phyloP scores from a whole-genome alignment of 2,888 invertebrate species.

The Lapara coniferarum region DNA sequence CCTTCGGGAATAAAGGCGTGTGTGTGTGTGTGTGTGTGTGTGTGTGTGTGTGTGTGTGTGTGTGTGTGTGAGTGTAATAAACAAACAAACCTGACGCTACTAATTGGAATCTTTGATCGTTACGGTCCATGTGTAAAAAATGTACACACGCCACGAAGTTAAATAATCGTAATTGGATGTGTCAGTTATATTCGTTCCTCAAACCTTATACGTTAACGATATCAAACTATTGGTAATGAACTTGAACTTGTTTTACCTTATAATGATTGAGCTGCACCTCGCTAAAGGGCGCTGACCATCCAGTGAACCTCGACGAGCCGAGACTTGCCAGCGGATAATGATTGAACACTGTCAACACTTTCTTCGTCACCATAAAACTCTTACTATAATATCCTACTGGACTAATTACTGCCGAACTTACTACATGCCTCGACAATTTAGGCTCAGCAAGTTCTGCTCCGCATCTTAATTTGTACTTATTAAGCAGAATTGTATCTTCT shows the following conservation, averaged over 20 bases:
- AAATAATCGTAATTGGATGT: constrained; percentile 10
- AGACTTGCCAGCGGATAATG: constrained; percentile 87
- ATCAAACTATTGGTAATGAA: constrained; percentile 32
- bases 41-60: no score
- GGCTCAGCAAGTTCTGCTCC: constrained; percentile 59
- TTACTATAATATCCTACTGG: constrained; percentile 87
- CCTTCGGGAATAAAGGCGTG: no score
- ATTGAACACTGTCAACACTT: constrained; percentile 88
- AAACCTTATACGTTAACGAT: constrained; percentile 38
- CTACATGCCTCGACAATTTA: constrained; percentile 74
- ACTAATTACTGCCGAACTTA: constrained; percentile 84
- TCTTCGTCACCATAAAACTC: constrained; percentile 87
- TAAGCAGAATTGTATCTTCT: constrained; percentile 49
- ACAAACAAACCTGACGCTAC: no score
- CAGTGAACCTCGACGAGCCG: constrained; percentile 79
- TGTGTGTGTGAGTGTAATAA: no score
- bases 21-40: no score
- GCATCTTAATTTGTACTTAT: constrained; percentile 59
- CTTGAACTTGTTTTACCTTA: constrained; percentile 67
- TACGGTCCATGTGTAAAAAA: background rate
- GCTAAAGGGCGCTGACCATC: constrained; percentile 82
- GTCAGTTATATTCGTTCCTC: background rate
- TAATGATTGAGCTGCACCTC: constrained; percentile 88
- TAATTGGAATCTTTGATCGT: background rate
- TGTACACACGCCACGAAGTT: background rate